Conservation (phyloP, 2,797 vertebrate species). For the Darevskia mixta region DNA sequence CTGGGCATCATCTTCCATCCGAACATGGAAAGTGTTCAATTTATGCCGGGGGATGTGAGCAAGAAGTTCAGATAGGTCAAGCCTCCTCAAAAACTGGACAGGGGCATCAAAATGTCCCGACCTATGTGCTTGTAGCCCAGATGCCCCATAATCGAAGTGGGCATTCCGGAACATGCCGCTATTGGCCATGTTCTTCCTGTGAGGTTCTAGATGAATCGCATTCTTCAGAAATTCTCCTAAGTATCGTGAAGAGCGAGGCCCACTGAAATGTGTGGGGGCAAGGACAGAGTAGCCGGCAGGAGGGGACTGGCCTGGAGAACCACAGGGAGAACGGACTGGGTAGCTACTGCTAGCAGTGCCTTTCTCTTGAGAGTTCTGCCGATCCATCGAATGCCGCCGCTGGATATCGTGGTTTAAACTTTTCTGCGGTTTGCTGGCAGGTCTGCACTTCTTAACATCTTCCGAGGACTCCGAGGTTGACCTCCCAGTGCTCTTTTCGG, state of each 20-base stretch:
- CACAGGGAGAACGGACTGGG: conserved; percentile 86
- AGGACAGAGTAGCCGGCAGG: conserved; percentile 91
- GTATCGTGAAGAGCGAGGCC: conserved; percentile 90
- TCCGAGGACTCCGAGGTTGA: conserved; percentile 82
- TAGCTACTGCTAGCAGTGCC: conserved; percentile 72
- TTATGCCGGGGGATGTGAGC: conserved; percentile 96
- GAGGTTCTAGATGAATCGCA: conserved; percentile 92
- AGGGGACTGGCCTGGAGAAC: conserved; percentile 92
- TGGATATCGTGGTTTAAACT: conserved; percentile 89
- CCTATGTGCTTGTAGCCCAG: conserved; percentile 80
- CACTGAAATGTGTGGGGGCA: conserved; percentile 84
- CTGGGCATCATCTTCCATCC: conserved; percentile 98
- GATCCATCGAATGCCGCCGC: conserved; percentile 91
- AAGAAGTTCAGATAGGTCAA: conserved; percentile 97
- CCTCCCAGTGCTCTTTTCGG: conserved; percentile 86
- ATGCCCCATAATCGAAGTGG: conserved; percentile 79
- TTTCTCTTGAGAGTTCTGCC: conserved; percentile 94
- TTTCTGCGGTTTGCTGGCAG: conserved; percentile 85
- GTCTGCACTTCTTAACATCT: conserved; percentile 91
- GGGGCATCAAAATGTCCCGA: conserved; percentile 85
- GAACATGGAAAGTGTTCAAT: conserved; percentile 97
- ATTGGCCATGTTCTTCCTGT: conserved; percentile 88
- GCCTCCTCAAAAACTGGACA: conserved; percentile 94
- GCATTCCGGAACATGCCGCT: conserved; percentile 81
- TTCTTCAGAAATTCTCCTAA: conserved; percentile 96